Conservation (phyloP, 1,140 invertebrate species). For the Bombus pyrosoma region DNA sequence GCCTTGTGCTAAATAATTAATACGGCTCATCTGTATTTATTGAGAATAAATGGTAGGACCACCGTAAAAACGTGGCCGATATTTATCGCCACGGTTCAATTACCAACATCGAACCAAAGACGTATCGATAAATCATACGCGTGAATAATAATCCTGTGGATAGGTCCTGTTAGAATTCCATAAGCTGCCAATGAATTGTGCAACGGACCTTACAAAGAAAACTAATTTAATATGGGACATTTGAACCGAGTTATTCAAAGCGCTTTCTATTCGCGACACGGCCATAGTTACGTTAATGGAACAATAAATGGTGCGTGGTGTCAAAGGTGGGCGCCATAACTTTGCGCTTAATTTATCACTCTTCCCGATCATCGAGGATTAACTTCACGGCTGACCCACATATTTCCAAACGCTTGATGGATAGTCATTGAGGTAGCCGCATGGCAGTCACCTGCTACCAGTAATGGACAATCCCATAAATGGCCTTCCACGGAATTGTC, state of each 20-base stretch:
- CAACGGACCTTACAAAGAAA: background rate
- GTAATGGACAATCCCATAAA: slow-evolving; percentile 65
- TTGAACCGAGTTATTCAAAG: background rate
- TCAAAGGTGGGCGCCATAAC: slow-evolving; percentile 44
- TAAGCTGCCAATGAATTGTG: background rate
- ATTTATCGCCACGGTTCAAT: background rate
- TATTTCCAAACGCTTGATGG: slow-evolving; percentile 61
- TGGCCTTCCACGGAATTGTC: slow-evolving; percentile 42
- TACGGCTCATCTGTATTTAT: too few relatives aligned
- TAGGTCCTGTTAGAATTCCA: background rate
- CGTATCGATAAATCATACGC: background rate
- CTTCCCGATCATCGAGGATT: slow-evolving; percentile 37
- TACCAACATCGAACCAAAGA: background rate
- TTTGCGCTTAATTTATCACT: slow-evolving; percentile 56
- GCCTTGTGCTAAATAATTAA: background rate
- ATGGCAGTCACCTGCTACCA: slow-evolving; percentile 66
- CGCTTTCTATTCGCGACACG: background rate
- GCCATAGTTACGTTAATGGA: slow-evolving; percentile 15
- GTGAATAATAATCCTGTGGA: background rate
- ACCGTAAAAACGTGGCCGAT: background rate
- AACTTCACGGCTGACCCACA: slow-evolving; percentile 62
- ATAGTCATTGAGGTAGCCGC: slow-evolving; percentile 61
- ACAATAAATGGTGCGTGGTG: slow-evolving; percentile 32
- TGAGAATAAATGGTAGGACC: background rate
- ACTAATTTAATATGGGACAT: slow-evolving; percentile 3